Evolutionary conservation across 2,797 vertebrate species (phyloP).

Genomic region (Dryobates pubescens): DNA sequence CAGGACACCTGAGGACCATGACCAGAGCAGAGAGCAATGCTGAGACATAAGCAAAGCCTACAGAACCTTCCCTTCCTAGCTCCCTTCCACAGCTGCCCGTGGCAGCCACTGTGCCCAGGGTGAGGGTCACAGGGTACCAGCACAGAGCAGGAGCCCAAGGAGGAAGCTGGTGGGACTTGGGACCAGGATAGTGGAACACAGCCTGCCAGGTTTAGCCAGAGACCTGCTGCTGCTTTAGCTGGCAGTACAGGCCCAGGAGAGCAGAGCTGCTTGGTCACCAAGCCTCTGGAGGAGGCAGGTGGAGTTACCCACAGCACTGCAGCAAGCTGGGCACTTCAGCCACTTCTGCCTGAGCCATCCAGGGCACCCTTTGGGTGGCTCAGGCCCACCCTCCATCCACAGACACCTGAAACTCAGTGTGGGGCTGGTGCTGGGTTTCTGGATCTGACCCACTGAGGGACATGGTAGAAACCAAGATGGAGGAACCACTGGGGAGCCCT

Average conservation of each 20-base stretch:
- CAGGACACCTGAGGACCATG: conserved; percentile 84
- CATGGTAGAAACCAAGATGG: not conserved
- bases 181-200: not conserved
- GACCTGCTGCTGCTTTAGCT: not conserved
- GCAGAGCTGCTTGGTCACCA: not conserved
- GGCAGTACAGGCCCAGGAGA: not conserved
- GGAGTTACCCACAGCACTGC: not conserved
- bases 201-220: not conserved
- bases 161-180: not conserved
- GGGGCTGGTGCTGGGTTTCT: not conserved
- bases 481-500: not conserved
- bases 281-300: not conserved
- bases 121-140: not conserved
- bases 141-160: not conserved
- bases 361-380: not conserved
- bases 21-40: not conserved
- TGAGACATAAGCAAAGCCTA: not conserved
- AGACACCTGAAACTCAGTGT: not conserved
- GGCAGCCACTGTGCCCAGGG: not conserved
- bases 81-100: not conserved
- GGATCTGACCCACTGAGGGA: not conserved
- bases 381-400: not conserved
- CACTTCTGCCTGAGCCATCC: not conserved
- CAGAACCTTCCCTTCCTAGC: not conserved
- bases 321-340: not conserved